Conservation (phyloP, 2,888 invertebrate species). For the Phyllotreta cruciferae region DNA sequence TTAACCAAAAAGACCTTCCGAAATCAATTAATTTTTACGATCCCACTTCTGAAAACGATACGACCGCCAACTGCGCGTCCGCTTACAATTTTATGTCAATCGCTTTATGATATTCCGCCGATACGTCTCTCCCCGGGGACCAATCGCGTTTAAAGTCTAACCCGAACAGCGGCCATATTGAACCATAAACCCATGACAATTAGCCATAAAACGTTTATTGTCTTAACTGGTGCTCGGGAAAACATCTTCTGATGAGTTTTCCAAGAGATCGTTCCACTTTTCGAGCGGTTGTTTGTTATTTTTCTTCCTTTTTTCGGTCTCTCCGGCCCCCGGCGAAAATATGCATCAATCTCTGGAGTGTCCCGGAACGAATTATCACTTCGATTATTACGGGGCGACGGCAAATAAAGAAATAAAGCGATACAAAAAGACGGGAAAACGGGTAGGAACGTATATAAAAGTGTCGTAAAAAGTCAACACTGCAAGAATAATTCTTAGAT, state of each 20-base stretch:
- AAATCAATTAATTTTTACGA: constrained; percentile 56
- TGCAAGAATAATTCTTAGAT: constrained; percentile 56
- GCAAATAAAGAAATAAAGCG: constrained; percentile 34
- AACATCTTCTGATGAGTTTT: constrained; percentile 49
- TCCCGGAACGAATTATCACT: constrained; percentile 1
- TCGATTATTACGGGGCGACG: constrained; percentile 16
- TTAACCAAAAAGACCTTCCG: constrained; percentile 33
- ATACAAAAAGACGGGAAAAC: constrained; percentile 32
- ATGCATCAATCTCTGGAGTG: constrained; percentile 18
- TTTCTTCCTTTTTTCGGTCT: too few relatives aligned
- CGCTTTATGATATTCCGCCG: constrained; percentile 52
- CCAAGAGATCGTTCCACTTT: not conserved
- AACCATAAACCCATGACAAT: constrained; percentile 62
- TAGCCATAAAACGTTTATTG: constrained; percentile 61
- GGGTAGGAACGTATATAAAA: constrained; percentile 54
- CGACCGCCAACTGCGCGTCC: constrained; percentile 24
- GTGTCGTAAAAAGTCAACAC: constrained; percentile 51
- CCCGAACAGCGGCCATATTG: constrained; percentile 58
- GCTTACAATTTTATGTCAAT: constrained; percentile 41
- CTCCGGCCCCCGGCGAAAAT: constrained; percentile 9
- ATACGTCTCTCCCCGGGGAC: constrained; percentile 52
- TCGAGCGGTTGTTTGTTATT: too few relatives aligned
- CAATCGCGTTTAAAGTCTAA: constrained; percentile 61
- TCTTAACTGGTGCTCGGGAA: constrained; percentile 48
- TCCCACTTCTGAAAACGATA: constrained; percentile 32